phyloP scores from a whole-genome alignment of 2,797 vertebrate genomes.

The Enteromius mattozi region DNA sequence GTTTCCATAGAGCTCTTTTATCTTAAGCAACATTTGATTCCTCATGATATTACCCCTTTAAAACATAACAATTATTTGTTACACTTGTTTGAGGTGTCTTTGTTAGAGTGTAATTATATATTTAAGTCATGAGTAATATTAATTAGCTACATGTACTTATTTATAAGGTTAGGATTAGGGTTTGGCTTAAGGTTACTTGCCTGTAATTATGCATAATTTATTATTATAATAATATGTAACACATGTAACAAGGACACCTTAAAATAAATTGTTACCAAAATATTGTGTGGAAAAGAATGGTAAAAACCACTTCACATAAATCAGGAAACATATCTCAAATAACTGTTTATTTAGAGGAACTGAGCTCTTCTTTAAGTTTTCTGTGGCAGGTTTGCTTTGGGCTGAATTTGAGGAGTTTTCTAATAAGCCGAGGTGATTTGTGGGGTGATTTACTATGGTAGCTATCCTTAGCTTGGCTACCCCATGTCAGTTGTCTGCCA shows the following conservation, averaged over 20 bases:
- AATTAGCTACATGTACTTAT: background rate
- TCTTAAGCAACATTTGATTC: background rate
- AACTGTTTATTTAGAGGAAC: constrained; percentile 21
- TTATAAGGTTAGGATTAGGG: background rate
- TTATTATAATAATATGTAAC: background rate
- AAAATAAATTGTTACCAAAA: background rate
- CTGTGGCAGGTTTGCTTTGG: background rate
- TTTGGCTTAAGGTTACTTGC: background rate
- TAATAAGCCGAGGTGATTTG: background rate
- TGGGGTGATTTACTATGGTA: background rate
- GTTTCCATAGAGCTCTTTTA: background rate
- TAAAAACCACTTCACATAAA: background rate
- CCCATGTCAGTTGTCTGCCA: background rate
- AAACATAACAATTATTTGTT: background rate
- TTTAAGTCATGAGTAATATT: background rate
- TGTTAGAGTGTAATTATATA: background rate
- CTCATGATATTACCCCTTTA: background rate
- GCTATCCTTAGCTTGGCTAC: background rate
- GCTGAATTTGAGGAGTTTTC: background rate
- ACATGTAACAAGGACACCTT: background rate
- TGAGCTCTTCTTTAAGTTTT: constrained; percentile 16
- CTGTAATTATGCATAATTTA: background rate
- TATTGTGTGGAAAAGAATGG: background rate
- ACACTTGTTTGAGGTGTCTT: background rate
- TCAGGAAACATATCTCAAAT: background rate